Conservation (phyloP, 2,888 invertebrate species). For the Cordilura impudica region DNA sequence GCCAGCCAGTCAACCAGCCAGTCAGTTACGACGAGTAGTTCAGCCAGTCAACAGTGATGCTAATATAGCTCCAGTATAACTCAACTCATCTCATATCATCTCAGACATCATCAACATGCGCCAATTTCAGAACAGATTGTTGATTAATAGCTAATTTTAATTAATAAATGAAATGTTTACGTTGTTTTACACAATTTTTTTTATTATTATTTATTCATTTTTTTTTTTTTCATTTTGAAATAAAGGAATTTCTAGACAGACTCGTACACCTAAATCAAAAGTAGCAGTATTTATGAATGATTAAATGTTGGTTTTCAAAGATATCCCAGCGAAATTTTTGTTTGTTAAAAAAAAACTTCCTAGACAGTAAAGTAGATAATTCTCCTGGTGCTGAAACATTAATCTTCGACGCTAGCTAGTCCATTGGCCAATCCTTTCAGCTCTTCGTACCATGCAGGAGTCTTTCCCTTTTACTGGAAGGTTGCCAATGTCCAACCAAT, state of each 20-base stretch:
- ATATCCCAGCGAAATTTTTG: neutral
- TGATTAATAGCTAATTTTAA: constrained; percentile 62
- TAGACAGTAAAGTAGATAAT: too few relatives aligned
- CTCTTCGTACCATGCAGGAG: too few relatives aligned
- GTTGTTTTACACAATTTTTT: too few relatives aligned
- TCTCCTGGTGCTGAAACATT: too few relatives aligned
- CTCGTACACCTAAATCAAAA: neutral
- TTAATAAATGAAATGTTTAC: constrained; percentile 53
- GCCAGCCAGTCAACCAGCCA: constrained; percentile 5
- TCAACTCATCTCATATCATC: constrained; percentile 22
- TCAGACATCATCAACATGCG: constrained; percentile 46
- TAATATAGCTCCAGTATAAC: neutral
- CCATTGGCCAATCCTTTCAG: too few relatives aligned
- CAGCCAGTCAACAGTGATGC: neutral
- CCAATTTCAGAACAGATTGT: constrained; percentile 57
- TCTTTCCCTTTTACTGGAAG: too few relatives aligned
- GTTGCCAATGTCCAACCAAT: too few relatives aligned
- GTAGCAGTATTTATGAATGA: constrained; percentile 8
- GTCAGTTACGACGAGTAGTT: too few relatives aligned
- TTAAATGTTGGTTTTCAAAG: constrained; percentile 1
- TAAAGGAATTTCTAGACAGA: neutral
- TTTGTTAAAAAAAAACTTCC: too few relatives aligned
- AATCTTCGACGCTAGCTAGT: too few relatives aligned
- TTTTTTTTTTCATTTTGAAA: neutral
- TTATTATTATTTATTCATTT: neutral